Evolutionary conservation across 1,140 invertebrate species (phyloP), one percentile per base, ranked within the genome.

Genomic region (Tetramorium alpestre): DNA sequence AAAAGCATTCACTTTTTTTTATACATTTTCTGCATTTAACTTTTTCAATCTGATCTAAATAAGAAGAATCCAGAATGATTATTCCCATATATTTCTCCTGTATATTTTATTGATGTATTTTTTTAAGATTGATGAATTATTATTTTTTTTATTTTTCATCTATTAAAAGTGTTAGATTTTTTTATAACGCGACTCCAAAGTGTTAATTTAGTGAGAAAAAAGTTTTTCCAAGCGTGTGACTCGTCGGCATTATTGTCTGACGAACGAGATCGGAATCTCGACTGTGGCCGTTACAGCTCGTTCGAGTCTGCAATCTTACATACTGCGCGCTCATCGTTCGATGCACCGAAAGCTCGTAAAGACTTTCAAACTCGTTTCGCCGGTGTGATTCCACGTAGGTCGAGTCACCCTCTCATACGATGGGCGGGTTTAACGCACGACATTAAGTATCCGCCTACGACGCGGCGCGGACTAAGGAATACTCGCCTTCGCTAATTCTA

Each of bases 401-500:
- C 60, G 33, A 69, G 13, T 60, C 56, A 28, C 64, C 16, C 54
- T 41, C 51, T 73, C 38, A 4, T 38, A 33, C 18, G 49, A 33
- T 33, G 16, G 25, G 28, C 4, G 38, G 49, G 44, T 51, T 88
- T 56, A 49, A 65, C 22, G 25, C 56, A 22, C 11, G 41, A 44
- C 60, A 25, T 49, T 54, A 47, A 85, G 49, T 72, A 73, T 85
- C 49, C 82, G 67, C 51, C 47, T 58, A 47, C 60, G 60, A 58
- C 49, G 18, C 28, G 10, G 38, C 44, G 16, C 11, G 22, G 56
- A 56, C 58, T 78, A 81, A 87, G 72, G 54, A 88, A 81, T 33
- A 87, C 80, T 88, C 89, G 76, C 87, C 88, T 86, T 86, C 77
- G 75, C 70, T 92, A 90, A 93, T 93, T 93, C 90, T 90, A 92